Percentiles rank a stretch among this genome's conserved stretches.
Evolutionary conservation across 2,888 invertebrate genomes (phyloP).

Genomic region (Bembecia ichneumoniformis): DNA sequence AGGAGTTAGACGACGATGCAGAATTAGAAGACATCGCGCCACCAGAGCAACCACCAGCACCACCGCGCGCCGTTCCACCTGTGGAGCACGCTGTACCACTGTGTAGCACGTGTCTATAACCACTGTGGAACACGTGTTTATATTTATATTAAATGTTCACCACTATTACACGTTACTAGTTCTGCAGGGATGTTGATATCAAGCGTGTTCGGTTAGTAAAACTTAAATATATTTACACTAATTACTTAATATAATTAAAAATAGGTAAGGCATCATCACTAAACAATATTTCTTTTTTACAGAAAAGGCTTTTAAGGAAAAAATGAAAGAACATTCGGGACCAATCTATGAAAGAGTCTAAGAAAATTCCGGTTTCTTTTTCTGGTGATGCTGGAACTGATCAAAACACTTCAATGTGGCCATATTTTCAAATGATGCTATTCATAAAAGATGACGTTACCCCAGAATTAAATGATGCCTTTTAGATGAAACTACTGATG

Average conservation of each 20-base stretch:
- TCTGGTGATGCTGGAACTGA: conserved; percentile 16
- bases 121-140: too few species aligned
- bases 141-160: too few species aligned
- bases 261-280: conserved; percentile 5
- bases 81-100: too few species aligned
- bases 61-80: too few species aligned
- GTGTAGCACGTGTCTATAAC: too few species aligned
- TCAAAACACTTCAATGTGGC: conserved; percentile 14
- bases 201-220: too few species aligned
- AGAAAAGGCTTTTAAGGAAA: conserved; percentile 15
- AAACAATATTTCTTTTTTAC: conserved; percentile 10
- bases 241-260: conserved; percentile 1
- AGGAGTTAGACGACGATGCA: too few species aligned
- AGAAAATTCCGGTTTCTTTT: conserved; percentile 12
- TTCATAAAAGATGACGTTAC: conserved; percentile 16
- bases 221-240: conserved; percentile 3
- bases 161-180: too few species aligned
- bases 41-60: too few species aligned
- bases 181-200: too few species aligned
- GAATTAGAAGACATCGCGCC: too few species aligned
- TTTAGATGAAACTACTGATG: conserved; percentile 15
- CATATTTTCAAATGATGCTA: conserved; percentile 16
- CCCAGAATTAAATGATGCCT: conserved; percentile 13
- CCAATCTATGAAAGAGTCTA: conserved; percentile 15
- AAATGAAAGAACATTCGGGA: conserved; percentile 18